These are phyloP conservation scores for Latrodectus geometricus DNA, from an alignment of 1,140 invertebrate genomes.

Conservation along the genomic window DNA sequence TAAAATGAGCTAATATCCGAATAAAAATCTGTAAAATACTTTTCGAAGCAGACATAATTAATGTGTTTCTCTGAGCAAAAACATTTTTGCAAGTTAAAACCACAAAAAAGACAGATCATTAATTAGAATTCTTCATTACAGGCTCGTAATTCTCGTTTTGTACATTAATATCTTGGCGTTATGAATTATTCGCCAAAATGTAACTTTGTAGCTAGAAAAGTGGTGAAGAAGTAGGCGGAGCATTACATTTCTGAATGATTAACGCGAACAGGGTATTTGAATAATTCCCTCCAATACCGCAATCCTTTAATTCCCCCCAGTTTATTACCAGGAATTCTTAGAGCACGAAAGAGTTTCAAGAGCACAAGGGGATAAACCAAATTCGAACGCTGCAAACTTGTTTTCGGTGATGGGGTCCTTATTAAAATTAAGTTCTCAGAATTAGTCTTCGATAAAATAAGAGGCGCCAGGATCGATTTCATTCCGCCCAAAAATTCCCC, in stretches of 20 bases:
- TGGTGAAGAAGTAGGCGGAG: not conserved
- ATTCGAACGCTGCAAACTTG: constrained; percentile 13
- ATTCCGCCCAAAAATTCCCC: constrained; percentile 29
- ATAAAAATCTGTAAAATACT: no score
- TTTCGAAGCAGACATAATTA: no score
- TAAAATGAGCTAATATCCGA: no score
- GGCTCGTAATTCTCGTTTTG: no score
- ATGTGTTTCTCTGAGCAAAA: no score
- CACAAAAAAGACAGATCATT: no score
- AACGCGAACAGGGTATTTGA: constrained; percentile 20
- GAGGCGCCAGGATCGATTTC: constrained; percentile 41
- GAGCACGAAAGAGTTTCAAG: not conserved
- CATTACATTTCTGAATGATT: constrained; percentile 17
- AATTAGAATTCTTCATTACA: no score
- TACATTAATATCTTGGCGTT: no score
- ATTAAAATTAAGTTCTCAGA: constrained; percentile 56
- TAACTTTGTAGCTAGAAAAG: no score
- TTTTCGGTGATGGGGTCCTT: constrained; percentile 25
- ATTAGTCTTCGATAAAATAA: constrained; percentile 53
- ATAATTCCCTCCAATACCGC: constrained; percentile 13
- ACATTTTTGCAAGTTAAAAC: no score
- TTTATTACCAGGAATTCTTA: constrained; percentile 20
- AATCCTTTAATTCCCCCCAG: constrained; percentile 22
- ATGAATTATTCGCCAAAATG: no score
- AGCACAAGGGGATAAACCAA: constrained; percentile 1